Evolutionary conservation across 2,113 vertebrate species (phyloP).

Genomic region (Gadus macrocephalus): DNA sequence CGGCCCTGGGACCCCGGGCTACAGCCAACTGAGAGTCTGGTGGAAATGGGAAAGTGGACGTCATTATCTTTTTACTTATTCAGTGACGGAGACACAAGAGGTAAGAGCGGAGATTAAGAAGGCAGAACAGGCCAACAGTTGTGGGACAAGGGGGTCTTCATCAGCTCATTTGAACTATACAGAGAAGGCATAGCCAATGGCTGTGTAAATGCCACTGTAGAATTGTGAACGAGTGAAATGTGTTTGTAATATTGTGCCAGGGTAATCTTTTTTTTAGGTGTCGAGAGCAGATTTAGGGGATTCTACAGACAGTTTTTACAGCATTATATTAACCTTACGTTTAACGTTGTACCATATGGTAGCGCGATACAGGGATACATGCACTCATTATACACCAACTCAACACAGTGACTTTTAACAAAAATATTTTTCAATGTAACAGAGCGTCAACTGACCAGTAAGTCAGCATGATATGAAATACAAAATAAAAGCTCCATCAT

Average conservation of each 20-base stretch:
- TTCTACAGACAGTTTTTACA: neutral
- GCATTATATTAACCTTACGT: slow-evolving; percentile 1
- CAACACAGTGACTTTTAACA: neutral
- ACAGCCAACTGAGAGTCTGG: slow-evolving; percentile 17
- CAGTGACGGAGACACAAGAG: too few relatives aligned
- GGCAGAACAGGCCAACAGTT: neutral
- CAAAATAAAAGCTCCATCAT: neutral
- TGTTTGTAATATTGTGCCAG: neutral
- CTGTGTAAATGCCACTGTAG: too few relatives aligned
- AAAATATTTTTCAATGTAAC: neutral
- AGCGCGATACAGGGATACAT: slow-evolving; percentile 27
- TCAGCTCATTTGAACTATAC: neutral
- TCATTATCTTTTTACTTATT: too few relatives aligned
- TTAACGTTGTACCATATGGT: slow-evolving; percentile 10
- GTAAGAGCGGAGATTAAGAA: too few relatives aligned
- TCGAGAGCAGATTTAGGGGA: neutral
- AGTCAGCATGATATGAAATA: neutral
- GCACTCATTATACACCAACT: slow-evolving; percentile 11
- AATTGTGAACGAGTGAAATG: neutral
- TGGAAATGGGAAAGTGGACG: neutral
- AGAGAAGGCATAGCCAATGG: too few relatives aligned
- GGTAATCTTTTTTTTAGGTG: neutral
- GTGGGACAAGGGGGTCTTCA: neutral
- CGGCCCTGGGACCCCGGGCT: slow-evolving; percentile 33
- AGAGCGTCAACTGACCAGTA: neutral